A percentile compares a stretch with the other conserved stretches of the same genome.
phyloP scores from a whole-genome alignment of 2,113 vertebrate species.

The Stigmatopora argus region DNA sequence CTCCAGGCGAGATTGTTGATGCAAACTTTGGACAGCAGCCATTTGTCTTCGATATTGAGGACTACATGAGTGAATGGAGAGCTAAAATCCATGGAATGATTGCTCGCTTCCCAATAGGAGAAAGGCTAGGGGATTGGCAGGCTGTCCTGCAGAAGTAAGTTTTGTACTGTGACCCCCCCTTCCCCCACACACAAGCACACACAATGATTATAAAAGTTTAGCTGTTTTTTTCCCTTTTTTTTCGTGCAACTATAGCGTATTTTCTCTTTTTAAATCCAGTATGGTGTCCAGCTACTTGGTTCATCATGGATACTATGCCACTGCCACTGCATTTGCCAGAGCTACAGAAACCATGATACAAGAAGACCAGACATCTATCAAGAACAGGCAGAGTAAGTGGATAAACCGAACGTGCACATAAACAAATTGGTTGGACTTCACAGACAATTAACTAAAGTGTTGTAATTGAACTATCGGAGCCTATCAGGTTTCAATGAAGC shows the following conservation, averaged over 20 bases:
- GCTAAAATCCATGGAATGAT: slow-evolving; percentile 96
- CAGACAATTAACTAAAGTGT: background rate
- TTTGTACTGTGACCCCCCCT: too few species aligned
- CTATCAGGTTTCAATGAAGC: background rate
- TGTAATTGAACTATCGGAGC: background rate
- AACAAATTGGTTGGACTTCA: background rate
- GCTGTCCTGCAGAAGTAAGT: slow-evolving; percentile 95
- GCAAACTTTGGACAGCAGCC: slow-evolving; percentile 98
- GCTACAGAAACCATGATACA: slow-evolving; percentile 93
- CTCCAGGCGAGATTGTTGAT: slow-evolving; percentile 95
- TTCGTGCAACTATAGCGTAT: background rate
- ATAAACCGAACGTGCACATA: background rate
- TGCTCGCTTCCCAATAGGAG: slow-evolving; percentile 89
- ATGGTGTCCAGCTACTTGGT: slow-evolving; percentile 98
- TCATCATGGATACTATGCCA: slow-evolving; percentile 96
- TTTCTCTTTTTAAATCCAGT: slow-evolving; percentile 60
- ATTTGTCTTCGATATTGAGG: slow-evolving; percentile 97
- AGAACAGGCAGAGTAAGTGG: slow-evolving; percentile 95
- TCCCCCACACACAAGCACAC: background rate
- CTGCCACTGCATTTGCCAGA: slow-evolving; percentile 92
- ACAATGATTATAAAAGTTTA: background rate
- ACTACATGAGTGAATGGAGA: slow-evolving; percentile 98
- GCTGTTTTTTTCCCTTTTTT: background rate
- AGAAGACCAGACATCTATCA: slow-evolving; percentile 96
- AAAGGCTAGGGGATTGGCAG: slow-evolving; percentile 95